phyloP scores from a whole-genome alignment of 2,888 invertebrate genomes.

The Cantharis rufa region DNA sequence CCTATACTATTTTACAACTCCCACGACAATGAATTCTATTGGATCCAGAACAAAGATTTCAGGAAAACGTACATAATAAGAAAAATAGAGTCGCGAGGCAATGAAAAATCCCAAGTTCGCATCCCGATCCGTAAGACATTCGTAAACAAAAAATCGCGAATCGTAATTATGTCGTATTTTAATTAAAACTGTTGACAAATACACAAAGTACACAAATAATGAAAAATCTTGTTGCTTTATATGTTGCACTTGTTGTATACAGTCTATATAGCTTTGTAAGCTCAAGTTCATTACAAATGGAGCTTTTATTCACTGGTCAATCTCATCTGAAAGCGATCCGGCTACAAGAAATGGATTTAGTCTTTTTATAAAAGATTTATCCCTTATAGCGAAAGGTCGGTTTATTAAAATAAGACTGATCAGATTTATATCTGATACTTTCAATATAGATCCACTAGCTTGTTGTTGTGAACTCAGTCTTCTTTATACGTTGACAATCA shows the following conservation, averaged over 20 bases:
- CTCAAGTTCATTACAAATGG: slow-evolving; percentile 56
- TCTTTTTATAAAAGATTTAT: slow-evolving; percentile 35
- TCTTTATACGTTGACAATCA: slow-evolving; percentile 51
- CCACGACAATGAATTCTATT: neutral
- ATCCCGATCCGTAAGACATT: neutral
- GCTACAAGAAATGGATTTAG: slow-evolving; percentile 53
- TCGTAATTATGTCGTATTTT: slow-evolving; percentile 2
- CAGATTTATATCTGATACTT: slow-evolving; percentile 37
- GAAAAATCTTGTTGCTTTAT: slow-evolving; percentile 27
- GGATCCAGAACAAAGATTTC: neutral
- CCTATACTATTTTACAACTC: neutral
- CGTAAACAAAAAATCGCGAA: neutral
- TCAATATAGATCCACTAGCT: slow-evolving; percentile 34
- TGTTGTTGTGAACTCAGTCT: slow-evolving; percentile 40
- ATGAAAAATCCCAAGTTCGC: neutral
- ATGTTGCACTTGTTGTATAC: slow-evolving; percentile 38
- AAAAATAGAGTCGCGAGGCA: neutral
- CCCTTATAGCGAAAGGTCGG: slow-evolving; percentile 36
- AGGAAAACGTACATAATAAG: neutral
- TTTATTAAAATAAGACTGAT: slow-evolving; percentile 36
- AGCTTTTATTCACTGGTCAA: slow-evolving; percentile 55
- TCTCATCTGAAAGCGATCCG: slow-evolving; percentile 55
- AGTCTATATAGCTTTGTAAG: slow-evolving; percentile 44
- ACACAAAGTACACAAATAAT: slow-evolving; percentile 1
- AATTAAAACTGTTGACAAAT: slow-evolving; percentile 19